Conservation (phyloP, 53 echinoderm and acorn worm genomes). For the Crossaster papposus region DNA sequence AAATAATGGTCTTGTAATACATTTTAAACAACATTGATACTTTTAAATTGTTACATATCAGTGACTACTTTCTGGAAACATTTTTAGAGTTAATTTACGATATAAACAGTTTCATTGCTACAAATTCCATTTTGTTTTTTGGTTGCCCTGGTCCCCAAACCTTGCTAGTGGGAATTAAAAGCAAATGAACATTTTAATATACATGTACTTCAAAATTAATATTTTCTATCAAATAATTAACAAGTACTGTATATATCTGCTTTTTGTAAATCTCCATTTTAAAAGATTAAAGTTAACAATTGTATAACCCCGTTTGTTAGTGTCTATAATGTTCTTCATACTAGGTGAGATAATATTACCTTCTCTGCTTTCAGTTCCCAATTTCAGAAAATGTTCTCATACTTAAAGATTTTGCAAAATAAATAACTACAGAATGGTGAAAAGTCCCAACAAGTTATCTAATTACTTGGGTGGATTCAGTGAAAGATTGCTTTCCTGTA, state of each 20-base stretch:
- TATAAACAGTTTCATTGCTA: neutral
- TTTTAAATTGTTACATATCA: neutral
- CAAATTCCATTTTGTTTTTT: no score
- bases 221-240: neutral
- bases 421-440: no score
- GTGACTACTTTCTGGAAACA: neutral
- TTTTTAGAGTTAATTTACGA: neutral
- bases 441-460: no score
- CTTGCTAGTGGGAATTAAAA: no score
- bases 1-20: no score
- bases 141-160: no score
- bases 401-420: no score
- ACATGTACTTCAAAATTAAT: neutral
- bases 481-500: slow-evolving; percentile 85
- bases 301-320: neutral
- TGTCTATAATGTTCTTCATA: no score
- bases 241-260: neutral
- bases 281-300: neutral
- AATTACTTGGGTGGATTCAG: neutral
- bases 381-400: no score
- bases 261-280: neutral
- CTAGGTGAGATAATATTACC: no score
- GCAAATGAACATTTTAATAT: no score
- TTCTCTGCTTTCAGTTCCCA: no score
- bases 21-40: neutral